Percentiles rank a stretch among this genome's conserved stretches.
These are phyloP conservation scores for Digitonthophagus gazella DNA, from an alignment of 2,888 invertebrate genomes.

Conservation along the genomic window DNA sequence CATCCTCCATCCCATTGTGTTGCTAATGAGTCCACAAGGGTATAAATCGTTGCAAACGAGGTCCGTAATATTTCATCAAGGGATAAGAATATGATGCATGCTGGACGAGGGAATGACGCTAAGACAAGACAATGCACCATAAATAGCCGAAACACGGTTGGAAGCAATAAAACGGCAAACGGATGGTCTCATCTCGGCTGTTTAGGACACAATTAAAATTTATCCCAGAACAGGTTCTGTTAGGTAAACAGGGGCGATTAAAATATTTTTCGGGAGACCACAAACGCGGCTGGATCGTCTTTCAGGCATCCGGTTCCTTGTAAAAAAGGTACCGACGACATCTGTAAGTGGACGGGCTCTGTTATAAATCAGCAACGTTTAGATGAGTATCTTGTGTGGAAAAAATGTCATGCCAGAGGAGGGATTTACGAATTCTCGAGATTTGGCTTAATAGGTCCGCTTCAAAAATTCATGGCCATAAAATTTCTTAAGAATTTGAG, in stretches of 20 bases:
- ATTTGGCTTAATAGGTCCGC: slow-evolving; percentile 7
- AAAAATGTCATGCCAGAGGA: background rate
- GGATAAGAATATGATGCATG: background rate
- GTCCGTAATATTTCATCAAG: background rate
- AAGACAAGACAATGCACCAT: background rate
- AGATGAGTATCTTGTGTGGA: slow-evolving; percentile 9
- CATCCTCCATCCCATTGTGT: background rate
- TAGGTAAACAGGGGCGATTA: slow-evolving; percentile 14
- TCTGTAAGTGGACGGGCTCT: slow-evolving; percentile 7
- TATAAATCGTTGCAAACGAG: background rate
- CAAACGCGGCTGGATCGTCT: background rate
- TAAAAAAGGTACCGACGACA: background rate
- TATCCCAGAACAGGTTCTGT: background rate
- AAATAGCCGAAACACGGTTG: background rate
- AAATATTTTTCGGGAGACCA: slow-evolving; percentile 10
- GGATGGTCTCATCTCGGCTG: too few relatives aligned
- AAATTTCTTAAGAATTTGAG: background rate
- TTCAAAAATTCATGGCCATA: background rate
- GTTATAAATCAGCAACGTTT: slow-evolving; percentile 13
- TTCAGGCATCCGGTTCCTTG: background rate
- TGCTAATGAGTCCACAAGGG: background rate
- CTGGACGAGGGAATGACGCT: background rate
- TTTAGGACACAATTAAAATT: background rate
- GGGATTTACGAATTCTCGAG: slow-evolving; percentile 9
- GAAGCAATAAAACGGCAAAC: background rate